A percentile compares a stretch with the other conserved stretches of the same genome.
phyloP scores from a whole-genome alignment of 2,888 invertebrate genomes.

The Scelioninae gen. 2 region DNA sequence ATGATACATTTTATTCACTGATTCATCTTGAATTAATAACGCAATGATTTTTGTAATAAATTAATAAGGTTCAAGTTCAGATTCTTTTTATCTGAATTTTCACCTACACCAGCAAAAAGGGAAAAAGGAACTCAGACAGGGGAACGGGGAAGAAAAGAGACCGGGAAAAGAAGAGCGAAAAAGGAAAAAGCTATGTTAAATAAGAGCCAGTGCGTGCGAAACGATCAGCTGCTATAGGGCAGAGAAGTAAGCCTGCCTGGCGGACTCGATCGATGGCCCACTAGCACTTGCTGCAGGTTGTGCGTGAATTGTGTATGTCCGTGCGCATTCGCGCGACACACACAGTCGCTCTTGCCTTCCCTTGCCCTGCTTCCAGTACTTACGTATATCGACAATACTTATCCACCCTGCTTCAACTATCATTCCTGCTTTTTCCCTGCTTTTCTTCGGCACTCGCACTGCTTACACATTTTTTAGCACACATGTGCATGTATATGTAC shows the following conservation, averaged over 20 bases:
- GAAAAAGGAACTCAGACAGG: too few relatives aligned
- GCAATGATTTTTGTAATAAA: too few relatives aligned
- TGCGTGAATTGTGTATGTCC: slow-evolving; percentile 38
- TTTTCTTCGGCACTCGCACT: slow-evolving; percentile 25
- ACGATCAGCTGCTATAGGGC: slow-evolving; percentile 67
- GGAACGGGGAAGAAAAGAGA: neutral
- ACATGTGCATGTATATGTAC: slow-evolving; percentile 2
- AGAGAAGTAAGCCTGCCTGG: slow-evolving; percentile 65
- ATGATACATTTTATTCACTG: too few relatives aligned
- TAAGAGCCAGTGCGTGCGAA: slow-evolving; percentile 64
- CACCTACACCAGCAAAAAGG: too few relatives aligned
- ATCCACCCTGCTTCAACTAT: slow-evolving; percentile 32
- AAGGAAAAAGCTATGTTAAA: slow-evolving; percentile 23
- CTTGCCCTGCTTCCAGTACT: slow-evolving; percentile 48
- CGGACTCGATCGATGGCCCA: slow-evolving; percentile 71
- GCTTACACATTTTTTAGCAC: slow-evolving; percentile 35
- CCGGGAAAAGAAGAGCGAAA: neutral
- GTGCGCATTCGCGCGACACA: slow-evolving; percentile 29
- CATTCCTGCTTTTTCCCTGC: slow-evolving; percentile 38
- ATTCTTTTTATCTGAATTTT: too few relatives aligned
- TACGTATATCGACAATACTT: slow-evolving; percentile 42
- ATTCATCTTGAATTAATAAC: too few relatives aligned
- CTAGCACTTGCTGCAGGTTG: slow-evolving; percentile 63
- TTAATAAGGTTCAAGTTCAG: too few relatives aligned
- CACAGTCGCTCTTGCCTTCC: slow-evolving; percentile 41